These are phyloP conservation scores for Leucoraja ocellata DNA, from an alignment of 2,797 vertebrate species.

Conservation along the genomic window DNA sequence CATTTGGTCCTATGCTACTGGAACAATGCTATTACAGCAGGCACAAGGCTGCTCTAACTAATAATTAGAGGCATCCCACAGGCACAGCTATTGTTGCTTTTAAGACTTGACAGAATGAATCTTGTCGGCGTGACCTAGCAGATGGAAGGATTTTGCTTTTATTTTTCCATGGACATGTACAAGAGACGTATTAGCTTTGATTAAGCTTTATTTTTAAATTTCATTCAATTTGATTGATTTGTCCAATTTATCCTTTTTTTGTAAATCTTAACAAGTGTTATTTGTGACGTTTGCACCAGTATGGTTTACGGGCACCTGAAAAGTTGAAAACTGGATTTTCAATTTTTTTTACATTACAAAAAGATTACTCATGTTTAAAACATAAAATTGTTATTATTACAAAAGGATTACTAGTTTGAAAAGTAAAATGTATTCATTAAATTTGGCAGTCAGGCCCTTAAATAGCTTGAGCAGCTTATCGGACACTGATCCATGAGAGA, in stretches of 20 bases:
- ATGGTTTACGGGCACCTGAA: no score
- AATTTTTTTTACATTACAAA: no score
- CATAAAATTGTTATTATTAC: no score
- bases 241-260: constrained; percentile 56
- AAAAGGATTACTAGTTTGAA: no score
- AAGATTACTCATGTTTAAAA: no score
- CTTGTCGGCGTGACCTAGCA: constrained; percentile 71
- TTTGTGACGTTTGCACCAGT: no score
- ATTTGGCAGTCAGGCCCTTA: no score
- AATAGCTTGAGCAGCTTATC: no score
- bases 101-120: constrained; percentile 68
- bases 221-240: constrained; percentile 58
- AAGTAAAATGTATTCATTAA: no score
- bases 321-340: no score
- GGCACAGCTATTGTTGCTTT: constrained; percentile 68
- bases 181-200: constrained; percentile 63
- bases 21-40: constrained; percentile 67
- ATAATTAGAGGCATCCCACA: constrained; percentile 75
- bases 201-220: constrained; percentile 60
- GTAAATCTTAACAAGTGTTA: constrained; percentile 53
- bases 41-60: constrained; percentile 54
- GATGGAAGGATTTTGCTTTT: constrained; percentile 65
- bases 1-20: constrained; percentile 61
- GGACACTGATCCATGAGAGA: no score
- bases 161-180: constrained; percentile 61